Evolutionary conservation across 1,140 invertebrate species (phyloP).

Genomic region (Marisa cornuarietis): DNA sequence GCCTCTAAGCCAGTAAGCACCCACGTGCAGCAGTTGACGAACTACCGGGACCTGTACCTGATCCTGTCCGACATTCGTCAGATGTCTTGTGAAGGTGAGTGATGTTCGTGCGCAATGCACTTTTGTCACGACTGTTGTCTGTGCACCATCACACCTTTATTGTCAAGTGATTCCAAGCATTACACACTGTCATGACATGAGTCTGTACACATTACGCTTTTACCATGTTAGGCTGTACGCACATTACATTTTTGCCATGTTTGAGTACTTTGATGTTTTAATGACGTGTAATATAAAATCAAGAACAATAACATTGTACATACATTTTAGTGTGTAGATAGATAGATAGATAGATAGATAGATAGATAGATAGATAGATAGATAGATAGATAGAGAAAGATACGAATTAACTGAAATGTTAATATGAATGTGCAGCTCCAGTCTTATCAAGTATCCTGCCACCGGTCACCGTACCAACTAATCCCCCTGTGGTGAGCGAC

Average conservation of each 20-base stretch:
- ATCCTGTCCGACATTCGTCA: conserved; percentile 48
- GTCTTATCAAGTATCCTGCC: conserved; percentile 10
- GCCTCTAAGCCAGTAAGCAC: conserved; percentile 44
- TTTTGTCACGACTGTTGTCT: too few species aligned
- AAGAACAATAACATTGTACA: too few species aligned
- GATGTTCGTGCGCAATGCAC: neutral
- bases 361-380: too few species aligned
- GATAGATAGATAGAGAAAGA: neutral
- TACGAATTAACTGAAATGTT: neutral
- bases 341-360: too few species aligned
- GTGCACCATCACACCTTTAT: too few species aligned
- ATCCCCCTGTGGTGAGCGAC: neutral
- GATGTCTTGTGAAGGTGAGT: conserved; percentile 44
- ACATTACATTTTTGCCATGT: too few species aligned
- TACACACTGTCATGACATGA: too few species aligned
- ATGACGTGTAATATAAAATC: too few species aligned
- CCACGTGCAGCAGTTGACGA: conserved; percentile 42
- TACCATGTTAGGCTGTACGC: too few species aligned
- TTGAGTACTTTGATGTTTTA: too few species aligned
- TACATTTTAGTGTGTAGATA: neutral
- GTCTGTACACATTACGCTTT: too few species aligned
- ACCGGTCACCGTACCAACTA: neutral
- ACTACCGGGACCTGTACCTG: conserved; percentile 41
- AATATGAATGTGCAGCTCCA: conserved; percentile 29
- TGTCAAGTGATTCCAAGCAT: too few species aligned